phyloP scores from a whole-genome alignment of 2,888 invertebrate species.

The Drosophila putrida region DNA sequence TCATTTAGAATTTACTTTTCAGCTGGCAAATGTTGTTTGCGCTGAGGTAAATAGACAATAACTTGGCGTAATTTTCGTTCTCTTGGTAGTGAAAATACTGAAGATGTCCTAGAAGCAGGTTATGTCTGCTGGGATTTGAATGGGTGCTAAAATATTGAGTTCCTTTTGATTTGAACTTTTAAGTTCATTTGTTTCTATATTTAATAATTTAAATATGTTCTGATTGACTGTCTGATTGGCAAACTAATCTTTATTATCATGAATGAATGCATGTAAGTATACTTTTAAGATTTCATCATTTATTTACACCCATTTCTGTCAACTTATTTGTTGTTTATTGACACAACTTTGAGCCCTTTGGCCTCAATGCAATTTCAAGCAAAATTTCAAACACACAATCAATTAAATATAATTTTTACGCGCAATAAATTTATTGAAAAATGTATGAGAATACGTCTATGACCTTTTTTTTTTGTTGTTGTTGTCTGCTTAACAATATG shows the following conservation, averaged over 20 bases:
- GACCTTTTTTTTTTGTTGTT: neutral
- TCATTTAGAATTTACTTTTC: slow-evolving; percentile 83
- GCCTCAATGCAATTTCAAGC: neutral
- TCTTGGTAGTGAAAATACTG: slow-evolving; percentile 52
- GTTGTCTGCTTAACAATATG: slow-evolving; percentile 51
- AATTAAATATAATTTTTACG: slow-evolving; percentile 73
- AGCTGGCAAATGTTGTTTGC: slow-evolving; percentile 76
- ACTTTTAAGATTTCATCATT: neutral
- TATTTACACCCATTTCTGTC: neutral
- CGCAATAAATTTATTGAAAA: slow-evolving; percentile 81
- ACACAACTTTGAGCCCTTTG: neutral
- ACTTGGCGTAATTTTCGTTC: slow-evolving; percentile 55
- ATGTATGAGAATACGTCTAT: slow-evolving; percentile 38
- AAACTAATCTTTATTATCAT: neutral
- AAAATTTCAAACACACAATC: slow-evolving; percentile 42
- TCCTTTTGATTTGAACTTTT: neutral
- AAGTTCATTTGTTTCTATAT: neutral
- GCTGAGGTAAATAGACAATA: slow-evolving; percentile 71
- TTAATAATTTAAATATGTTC: neutral
- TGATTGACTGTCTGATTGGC: neutral
- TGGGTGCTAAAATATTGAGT: slow-evolving; percentile 1
- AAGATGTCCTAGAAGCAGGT: slow-evolving; percentile 15
- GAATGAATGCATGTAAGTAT: neutral
- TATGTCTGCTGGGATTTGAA: slow-evolving; percentile 9
- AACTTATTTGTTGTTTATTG: slow-evolving; percentile 1